Percentiles rank a stretch among this genome's conserved stretches.
These are phyloP conservation scores for Poliocrania exsul DNA, from an alignment of 2,797 vertebrate species.

Conservation along the genomic window DNA sequence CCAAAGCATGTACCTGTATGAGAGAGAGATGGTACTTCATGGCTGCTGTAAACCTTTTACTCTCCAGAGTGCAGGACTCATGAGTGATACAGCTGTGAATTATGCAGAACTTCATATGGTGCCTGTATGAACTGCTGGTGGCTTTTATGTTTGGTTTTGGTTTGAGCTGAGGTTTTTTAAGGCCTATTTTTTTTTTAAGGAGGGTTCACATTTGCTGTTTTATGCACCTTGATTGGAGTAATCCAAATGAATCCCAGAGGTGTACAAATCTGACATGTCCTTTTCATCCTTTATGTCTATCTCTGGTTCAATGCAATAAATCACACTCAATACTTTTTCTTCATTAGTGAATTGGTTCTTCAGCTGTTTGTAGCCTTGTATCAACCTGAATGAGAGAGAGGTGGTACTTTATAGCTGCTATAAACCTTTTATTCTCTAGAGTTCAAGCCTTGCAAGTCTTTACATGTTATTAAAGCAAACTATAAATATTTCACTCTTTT, in stretches of 20 bases:
- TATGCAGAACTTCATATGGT: accelerated
- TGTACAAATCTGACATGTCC: neutral
- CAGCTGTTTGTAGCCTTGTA: neutral
- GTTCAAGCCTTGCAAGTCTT: neutral
- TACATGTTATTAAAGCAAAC: neutral
- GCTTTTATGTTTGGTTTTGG: neutral
- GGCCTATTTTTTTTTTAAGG: neutral
- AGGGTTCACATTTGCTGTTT: neutral
- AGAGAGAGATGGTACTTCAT: neutral
- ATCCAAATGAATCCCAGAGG: neutral
- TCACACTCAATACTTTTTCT: neutral
- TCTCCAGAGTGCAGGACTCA: neutral
- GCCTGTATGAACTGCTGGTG: neutral
- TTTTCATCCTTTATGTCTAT: neutral
- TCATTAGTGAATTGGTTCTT: neutral
- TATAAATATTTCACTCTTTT: neutral
- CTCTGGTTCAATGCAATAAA: neutral
- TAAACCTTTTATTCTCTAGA: too few species aligned
- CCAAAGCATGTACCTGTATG: neutral
- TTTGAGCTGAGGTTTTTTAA: neutral
- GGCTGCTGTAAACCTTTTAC: neutral
- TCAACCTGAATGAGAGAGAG: too few species aligned
- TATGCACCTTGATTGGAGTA: neutral
- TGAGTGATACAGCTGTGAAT: neutral
- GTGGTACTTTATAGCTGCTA: too few species aligned